Base-by-base conservation (phyloP, 37 sponge, comb jelly and placozoan genomes). In the Halichondria panicea region DNA sequence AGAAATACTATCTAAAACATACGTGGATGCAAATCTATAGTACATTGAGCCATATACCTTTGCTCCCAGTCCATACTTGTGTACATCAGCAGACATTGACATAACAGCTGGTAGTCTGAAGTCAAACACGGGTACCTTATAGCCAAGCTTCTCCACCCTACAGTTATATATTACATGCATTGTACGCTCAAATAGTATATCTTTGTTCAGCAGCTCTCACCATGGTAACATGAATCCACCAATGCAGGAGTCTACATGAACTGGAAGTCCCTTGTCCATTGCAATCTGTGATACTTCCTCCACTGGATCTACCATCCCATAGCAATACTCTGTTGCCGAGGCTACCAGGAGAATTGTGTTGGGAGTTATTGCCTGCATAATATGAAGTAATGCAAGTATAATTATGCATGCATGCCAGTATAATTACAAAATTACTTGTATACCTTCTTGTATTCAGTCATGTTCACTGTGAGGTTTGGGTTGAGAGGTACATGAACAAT, bases 141-240 rank as follows among this genome's bases (percentile, higher is more conserved):
- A 84, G 0, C 95, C 95, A 13, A 84, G 68, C 46, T 87, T 90
- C 84, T 90, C 95, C 7, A 94, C 88, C 91, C 93, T 92, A 58
- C 31, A 55, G 35, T 40, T 13, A 77, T 45, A 31, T 4, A 44
- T 2, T 13, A 28, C 61, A 59, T 8, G 22, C n/a, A 25, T 27
- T 8, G 61, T 59, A 8, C 12, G 61, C 52, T 15, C 11, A 48
- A 48, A 48, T 48, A 48, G 15, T 11, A 18, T 48, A 58, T 58
- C 4, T 22, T 32, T 68, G 21, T 43, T 24, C 7, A 44, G 19
- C 5, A 18, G 11, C 19, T n/a, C 74, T 90, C 45, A 92, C 89
- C 89, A 95, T 76, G 96, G 96, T 36, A 95, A 32, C 87, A 95
- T 78, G 70, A 95, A 92, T 3, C 96, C 96, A 30, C 92, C 96